Evolutionary conservation across 2,797 vertebrate species (phyloP).

Genomic region (Sebastes vulpes): DNA sequence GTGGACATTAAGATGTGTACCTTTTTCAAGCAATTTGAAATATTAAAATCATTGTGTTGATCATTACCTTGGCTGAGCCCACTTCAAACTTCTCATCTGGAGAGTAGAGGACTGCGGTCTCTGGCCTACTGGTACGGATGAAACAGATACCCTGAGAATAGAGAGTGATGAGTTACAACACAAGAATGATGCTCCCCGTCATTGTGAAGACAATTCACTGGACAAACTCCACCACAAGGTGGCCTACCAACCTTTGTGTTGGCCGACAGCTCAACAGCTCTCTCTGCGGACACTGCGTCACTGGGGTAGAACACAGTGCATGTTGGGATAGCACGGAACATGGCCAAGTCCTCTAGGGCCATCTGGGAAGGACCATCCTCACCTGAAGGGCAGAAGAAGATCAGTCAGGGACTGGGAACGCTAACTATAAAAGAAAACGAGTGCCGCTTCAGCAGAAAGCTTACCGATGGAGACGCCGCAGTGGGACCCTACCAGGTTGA

Average conservation of each 20-base stretch:
- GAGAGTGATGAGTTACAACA: not conserved
- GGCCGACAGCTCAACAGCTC: constrained; percentile 88
- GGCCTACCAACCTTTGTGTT: constrained; percentile 85
- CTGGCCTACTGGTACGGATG: constrained; percentile 90
- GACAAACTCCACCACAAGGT: not conserved
- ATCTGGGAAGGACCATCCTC: constrained; percentile 92
- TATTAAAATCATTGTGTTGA: not conserved
- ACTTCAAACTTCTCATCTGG: constrained; percentile 88
- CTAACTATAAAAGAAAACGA: not conserved
- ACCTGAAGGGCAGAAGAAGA: constrained; percentile 70
- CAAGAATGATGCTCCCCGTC: not conserved
- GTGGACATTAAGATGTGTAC: too few species aligned
- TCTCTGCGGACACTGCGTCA: constrained; percentile 89
- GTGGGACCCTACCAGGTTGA: constrained; percentile 92
- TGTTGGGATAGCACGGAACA: constrained; percentile 91
- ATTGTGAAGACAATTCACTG: not conserved
- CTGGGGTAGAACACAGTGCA: constrained; percentile 93
- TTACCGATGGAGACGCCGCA: constrained; percentile 91
- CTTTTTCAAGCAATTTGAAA: too few species aligned
- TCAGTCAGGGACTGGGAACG: not conserved
- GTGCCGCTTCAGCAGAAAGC: not conserved
- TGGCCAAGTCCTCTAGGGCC: constrained; percentile 92
- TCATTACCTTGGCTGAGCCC: constrained; percentile 89
- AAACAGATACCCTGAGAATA: constrained; percentile 90
- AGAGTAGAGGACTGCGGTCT: constrained; percentile 86